These are phyloP conservation scores for Typhlichthys eigenmanni DNA, from an alignment of 2,797 vertebrate genomes.

Conservation along the genomic window DNA sequence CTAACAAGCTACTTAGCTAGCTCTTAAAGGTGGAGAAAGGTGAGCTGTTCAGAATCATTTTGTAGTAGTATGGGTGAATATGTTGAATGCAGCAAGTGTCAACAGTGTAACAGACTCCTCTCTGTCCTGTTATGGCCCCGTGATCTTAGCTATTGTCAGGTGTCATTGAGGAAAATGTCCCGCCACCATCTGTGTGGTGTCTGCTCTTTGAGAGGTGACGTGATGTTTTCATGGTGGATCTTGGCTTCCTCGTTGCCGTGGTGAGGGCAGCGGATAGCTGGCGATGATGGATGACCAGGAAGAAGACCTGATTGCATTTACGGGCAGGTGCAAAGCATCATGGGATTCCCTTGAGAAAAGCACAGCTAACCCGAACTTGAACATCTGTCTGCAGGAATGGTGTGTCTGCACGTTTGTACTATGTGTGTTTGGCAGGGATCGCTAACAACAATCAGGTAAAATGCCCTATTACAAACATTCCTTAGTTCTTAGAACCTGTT, in stretches of 20 bases:
- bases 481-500: constrained; percentile 41
- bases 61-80: background rate
- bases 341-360: constrained; percentile 23
- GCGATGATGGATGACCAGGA: constrained; percentile 50
- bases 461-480: constrained; percentile 65
- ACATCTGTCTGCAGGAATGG: constrained; percentile 52
- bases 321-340: constrained; percentile 62
- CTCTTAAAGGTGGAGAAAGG: too few species aligned
- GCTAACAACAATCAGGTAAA: constrained; percentile 65
- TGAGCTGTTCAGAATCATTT: too few species aligned
- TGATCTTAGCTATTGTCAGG: too few species aligned
- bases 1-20: too few species aligned
- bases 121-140: too few species aligned
- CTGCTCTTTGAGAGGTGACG: background rate
- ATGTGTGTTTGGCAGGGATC: constrained; percentile 54
- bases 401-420: constrained; percentile 9
- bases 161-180: too few species aligned
- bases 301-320: constrained; percentile 27
- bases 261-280: constrained; percentile 16
- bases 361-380: constrained; percentile 30
- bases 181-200: background rate
- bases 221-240: constrained; percentile 7
- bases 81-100: background rate
- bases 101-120: too few species aligned
- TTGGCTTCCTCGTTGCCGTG: constrained; percentile 21